Percentiles rank a stretch among this genome's conserved stretches.
Conservation (phyloP, 2,888 invertebrate species). For the Eupeodes latifasciatus region DNA sequence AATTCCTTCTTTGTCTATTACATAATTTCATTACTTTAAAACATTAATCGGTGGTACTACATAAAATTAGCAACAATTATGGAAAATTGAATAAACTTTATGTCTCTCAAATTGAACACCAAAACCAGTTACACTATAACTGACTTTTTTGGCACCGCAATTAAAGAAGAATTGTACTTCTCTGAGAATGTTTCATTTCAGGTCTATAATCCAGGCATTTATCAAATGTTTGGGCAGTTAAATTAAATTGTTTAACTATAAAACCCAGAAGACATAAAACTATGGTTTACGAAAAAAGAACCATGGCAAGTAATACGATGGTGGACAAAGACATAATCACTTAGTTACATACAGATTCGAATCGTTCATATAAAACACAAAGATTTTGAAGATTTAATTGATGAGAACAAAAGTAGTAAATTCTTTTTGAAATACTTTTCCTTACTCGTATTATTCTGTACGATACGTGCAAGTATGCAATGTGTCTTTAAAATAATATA, state of each 20-base stretch:
- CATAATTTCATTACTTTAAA: no score
- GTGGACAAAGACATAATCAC: background rate
- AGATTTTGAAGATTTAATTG: slow-evolving; percentile 15
- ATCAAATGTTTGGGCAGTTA: background rate
- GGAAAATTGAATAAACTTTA: no score
- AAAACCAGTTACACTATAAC: no score
- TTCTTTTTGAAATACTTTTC: slow-evolving; percentile 3
- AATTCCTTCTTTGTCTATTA: no score
- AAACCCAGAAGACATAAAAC: background rate
- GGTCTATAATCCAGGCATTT: no score
- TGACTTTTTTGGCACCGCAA: no score
- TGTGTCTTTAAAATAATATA: background rate
- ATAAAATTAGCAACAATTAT: no score
- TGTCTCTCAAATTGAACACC: no score
- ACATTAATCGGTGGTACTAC: no score
- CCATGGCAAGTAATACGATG: background rate
- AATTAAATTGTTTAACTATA: background rate
- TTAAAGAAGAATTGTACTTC: no score
- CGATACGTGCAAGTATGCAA: slow-evolving; percentile 23
- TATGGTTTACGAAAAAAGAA: background rate
- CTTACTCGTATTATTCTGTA: background rate
- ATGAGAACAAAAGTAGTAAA: slow-evolving; percentile 36
- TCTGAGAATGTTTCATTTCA: no score
- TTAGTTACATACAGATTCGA: background rate
- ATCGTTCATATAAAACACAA: slow-evolving; percentile 14